These are phyloP conservation scores for Battus philenor DNA, from an alignment of 1,140 invertebrate genomes.

Conservation along the genomic window DNA sequence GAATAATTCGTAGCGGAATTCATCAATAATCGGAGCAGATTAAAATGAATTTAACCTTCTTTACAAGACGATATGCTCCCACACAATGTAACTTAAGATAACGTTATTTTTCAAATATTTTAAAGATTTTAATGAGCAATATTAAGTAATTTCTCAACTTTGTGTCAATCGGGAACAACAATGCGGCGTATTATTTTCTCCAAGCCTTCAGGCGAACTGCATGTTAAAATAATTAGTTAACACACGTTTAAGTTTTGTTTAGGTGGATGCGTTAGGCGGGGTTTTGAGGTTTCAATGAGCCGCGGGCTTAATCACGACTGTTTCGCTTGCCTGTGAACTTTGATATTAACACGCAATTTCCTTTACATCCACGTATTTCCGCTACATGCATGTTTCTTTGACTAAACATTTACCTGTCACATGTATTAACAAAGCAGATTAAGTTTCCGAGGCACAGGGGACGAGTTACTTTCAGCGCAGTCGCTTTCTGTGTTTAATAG, in stretches of 20 bases:
- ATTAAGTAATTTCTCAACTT: background rate
- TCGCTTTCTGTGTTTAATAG: too few relatives aligned
- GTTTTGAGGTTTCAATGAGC: too few relatives aligned
- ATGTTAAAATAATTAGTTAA: conserved; percentile 15
- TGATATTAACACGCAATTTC: conserved; percentile 7
- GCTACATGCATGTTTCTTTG: background rate
- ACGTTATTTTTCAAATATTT: too few relatives aligned
- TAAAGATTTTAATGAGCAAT: too few relatives aligned
- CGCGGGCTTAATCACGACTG: conserved; percentile 5
- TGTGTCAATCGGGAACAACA: conserved; percentile 8
- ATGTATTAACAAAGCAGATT: conserved; percentile 10
- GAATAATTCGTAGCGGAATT: too few relatives aligned
- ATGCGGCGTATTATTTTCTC: conserved; percentile 4
- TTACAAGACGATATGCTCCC: too few relatives aligned
- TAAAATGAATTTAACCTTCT: too few relatives aligned
- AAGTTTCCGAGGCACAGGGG: too few relatives aligned
- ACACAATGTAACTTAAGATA: too few relatives aligned
- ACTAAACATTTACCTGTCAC: conserved; percentile 4
- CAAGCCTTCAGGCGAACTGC: background rate
- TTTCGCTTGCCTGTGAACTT: background rate
- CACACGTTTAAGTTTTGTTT: conserved; percentile 11
- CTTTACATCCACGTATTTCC: background rate
- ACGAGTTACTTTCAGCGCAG: too few relatives aligned
- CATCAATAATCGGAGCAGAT: too few relatives aligned
- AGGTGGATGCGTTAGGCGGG: background rate